phyloP scores from a whole-genome alignment of 2,113 vertebrate genomes.

The Tiliqua scincoides region DNA sequence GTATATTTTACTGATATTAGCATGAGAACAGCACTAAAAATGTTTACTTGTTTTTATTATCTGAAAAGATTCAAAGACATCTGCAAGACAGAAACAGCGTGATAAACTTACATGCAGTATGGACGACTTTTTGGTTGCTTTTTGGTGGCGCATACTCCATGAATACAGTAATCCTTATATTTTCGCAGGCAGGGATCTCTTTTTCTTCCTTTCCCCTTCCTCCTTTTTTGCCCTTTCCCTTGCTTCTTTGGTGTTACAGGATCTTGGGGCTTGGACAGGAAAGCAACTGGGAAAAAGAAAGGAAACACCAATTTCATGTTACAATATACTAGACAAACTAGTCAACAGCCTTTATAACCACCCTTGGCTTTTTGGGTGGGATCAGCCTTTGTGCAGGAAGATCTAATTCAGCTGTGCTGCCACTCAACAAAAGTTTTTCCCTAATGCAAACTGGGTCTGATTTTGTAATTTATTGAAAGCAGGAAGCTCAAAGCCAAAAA shows the following conservation, averaged over 20 bases:
- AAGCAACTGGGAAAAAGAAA: conserved; percentile 78
- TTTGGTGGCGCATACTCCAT: conserved; percentile 91
- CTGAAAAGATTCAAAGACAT: neutral
- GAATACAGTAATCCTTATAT: conserved; percentile 95
- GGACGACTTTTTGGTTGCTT: conserved; percentile 79
- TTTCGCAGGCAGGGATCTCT: conserved; percentile 91
- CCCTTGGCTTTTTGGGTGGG: conserved; percentile 11
- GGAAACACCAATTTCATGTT: neutral
- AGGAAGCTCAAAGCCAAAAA: neutral
- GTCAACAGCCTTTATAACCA: neutral
- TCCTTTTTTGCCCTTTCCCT: conserved; percentile 81
- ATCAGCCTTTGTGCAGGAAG: conserved; percentile 11
- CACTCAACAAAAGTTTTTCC: neutral
- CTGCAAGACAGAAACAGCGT: neutral
- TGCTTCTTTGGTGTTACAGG: conserved; percentile 74
- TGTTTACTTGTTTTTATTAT: neutral
- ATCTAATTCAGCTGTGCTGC: neutral
- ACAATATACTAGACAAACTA: neutral
- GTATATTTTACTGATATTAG: too few species aligned
- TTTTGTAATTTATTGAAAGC: neutral
- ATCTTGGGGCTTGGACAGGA: conserved; percentile 89
- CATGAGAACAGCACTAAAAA: neutral
- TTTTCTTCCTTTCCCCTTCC: conserved; percentile 90
- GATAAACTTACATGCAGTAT: conserved; percentile 89
- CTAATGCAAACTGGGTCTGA: neutral